Evolutionary conservation across 2,113 vertebrate species (phyloP).

Genomic region (Etheostoma spectabile): DNA sequence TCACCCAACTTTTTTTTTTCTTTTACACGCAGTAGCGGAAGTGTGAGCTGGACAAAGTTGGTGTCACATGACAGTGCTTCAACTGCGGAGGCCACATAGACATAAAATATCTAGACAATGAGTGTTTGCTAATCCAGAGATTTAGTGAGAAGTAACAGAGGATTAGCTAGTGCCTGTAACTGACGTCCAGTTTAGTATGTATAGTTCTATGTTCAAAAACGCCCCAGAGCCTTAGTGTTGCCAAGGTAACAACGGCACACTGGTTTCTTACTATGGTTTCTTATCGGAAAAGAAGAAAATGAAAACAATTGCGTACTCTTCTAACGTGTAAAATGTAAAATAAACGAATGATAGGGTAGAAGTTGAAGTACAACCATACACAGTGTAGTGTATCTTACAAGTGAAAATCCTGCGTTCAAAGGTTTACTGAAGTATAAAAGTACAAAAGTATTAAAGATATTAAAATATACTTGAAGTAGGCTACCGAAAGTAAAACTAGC

Average conservation of each 20-base stretch:
- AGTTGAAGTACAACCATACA: background rate
- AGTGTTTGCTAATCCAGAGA: accelerated
- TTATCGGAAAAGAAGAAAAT: background rate
- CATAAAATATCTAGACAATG: background rate
- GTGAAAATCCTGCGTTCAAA: too few relatives aligned
- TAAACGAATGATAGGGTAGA: background rate
- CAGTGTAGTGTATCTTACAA: background rate
- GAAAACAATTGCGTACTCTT: background rate
- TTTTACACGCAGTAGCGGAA: slow-evolving; percentile 82
- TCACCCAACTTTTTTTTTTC: slow-evolving; percentile 59
- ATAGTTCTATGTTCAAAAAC: background rate
- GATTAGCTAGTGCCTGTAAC: too few relatives aligned
- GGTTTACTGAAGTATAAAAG: too few relatives aligned
- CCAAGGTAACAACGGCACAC: slow-evolving; percentile 17
- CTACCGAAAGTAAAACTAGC: too few relatives aligned
- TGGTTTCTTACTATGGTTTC: too few relatives aligned
- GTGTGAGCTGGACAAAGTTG: slow-evolving; percentile 80
- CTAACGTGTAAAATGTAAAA: background rate
- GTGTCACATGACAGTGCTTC: slow-evolving; percentile 81
- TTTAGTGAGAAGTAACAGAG: too few relatives aligned
- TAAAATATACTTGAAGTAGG: too few relatives aligned
- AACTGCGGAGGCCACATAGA: slow-evolving; percentile 30
- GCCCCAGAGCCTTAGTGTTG: slow-evolving; percentile 28
- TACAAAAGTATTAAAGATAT: too few relatives aligned
- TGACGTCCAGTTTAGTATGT: background rate